phyloP scores from a whole-genome alignment of 2,888 invertebrate species.

The Zygothrica quintamaculata region DNA sequence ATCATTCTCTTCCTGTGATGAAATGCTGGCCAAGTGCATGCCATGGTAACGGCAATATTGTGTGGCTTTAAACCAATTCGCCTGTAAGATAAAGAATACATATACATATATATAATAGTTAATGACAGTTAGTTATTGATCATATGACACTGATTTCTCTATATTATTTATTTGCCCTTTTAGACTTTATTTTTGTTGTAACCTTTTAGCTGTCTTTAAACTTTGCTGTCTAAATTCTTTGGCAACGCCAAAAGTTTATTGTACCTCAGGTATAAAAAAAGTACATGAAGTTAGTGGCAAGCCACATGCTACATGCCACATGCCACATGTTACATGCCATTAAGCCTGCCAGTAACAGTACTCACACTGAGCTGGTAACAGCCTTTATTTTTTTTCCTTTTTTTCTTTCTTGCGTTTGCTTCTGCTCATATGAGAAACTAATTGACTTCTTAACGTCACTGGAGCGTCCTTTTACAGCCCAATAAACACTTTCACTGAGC shows the following conservation, averaged over 20 bases:
- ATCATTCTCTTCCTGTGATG: slow-evolving; percentile 95
- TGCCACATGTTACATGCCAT: slow-evolving; percentile 16
- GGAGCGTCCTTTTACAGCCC: slow-evolving; percentile 68
- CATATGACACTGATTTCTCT: no score
- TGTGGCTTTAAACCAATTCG: slow-evolving; percentile 96
- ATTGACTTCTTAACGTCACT: slow-evolving; percentile 69
- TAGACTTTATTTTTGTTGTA: no score
- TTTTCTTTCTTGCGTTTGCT: neutral
- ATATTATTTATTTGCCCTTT: no score
- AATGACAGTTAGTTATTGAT: slow-evolving; percentile 1
- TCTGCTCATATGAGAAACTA: slow-evolving; percentile 57
- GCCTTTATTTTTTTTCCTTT: slow-evolving; percentile 4
- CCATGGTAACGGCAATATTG: slow-evolving; percentile 97
- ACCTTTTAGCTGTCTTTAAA: no score
- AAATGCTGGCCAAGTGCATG: slow-evolving; percentile 95
- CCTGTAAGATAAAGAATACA: slow-evolving; percentile 86
- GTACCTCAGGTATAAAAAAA: slow-evolving; percentile 35
- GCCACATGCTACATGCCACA: neutral
- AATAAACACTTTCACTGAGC: slow-evolving; percentile 70
- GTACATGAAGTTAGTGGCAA: slow-evolving; percentile 2
- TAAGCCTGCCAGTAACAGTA: slow-evolving; percentile 4
- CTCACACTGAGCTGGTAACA: neutral
- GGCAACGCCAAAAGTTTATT: slow-evolving; percentile 11
- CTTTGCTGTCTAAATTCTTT: no score
- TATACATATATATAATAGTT: slow-evolving; percentile 9